Percentiles rank a stretch among this genome's conserved stretches.
These are phyloP conservation scores for Tauraco erythrolophus DNA, from an alignment of 2,113 vertebrate genomes.

Conservation along the genomic window DNA sequence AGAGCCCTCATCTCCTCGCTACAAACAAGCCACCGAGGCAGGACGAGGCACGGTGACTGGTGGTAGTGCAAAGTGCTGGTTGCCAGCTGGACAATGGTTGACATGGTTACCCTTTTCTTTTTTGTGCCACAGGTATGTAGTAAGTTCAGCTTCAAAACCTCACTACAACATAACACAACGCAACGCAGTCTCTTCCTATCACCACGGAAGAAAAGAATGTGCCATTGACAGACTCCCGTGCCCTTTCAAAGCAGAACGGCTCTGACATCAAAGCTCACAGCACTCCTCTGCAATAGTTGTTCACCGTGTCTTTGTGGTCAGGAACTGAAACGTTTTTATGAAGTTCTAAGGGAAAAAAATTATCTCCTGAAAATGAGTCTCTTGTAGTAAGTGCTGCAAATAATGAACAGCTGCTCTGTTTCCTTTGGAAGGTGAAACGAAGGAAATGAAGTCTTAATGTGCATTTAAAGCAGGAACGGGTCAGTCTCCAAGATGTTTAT, in stretches of 20 bases:
- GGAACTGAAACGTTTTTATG: background rate
- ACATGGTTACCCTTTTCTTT: background rate
- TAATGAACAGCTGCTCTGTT: constrained; percentile 2
- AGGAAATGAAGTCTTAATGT: background rate
- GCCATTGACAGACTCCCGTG: background rate
- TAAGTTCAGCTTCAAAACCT: background rate
- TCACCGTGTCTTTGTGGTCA: background rate
- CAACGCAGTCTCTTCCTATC: background rate
- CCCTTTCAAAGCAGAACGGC: constrained; percentile 1
- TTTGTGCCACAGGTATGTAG: background rate
- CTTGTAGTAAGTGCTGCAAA: constrained; percentile 18
- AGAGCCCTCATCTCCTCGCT: rapidly evolving
- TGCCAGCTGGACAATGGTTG: background rate
- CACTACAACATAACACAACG: background rate
- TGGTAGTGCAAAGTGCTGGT: rapidly evolving
- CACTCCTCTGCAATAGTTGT: background rate
- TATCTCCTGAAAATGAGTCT: constrained; percentile 28
- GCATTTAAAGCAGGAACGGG: background rate
- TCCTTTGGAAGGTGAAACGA: background rate
- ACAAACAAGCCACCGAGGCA: background rate
- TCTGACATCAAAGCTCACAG: constrained; percentile 12
- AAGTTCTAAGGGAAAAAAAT: constrained; percentile 30
- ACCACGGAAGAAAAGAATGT: background rate
- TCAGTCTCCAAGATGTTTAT: background rate
- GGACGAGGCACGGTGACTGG: rapidly evolving